These are phyloP conservation scores for Xestia ashworthii DNA, from an alignment of 2,888 invertebrate species.

Conservation along the genomic window DNA sequence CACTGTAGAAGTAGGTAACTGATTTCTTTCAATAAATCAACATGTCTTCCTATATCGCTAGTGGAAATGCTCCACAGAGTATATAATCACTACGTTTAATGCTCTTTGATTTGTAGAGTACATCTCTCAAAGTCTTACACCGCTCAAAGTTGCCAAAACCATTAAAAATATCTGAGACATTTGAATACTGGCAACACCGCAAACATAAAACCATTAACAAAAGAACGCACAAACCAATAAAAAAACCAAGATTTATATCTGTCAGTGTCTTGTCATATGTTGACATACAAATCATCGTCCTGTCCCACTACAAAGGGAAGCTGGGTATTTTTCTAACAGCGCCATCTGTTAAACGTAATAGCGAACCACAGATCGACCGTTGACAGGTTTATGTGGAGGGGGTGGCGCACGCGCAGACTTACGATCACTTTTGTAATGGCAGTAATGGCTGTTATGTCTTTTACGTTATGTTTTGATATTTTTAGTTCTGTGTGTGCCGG, in stretches of 20 bases:
- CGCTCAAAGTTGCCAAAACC: not conserved
- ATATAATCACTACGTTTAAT: no score
- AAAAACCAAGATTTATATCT: conserved; percentile 63
- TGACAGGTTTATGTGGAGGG: conserved; percentile 79
- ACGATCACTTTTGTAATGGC: conserved; percentile 59
- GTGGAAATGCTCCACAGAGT: no score
- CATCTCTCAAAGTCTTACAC: not conserved
- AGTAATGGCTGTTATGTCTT: conserved; percentile 54
- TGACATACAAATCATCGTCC: conserved; percentile 63
- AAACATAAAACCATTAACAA: conserved; percentile 44
- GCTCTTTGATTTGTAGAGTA: not conserved
- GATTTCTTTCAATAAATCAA: not conserved
- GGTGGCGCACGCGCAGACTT: conserved; percentile 64
- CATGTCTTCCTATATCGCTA: not conserved
- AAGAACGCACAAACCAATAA: conserved; percentile 49
- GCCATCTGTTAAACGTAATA: conserved; percentile 69
- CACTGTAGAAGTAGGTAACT: not conserved
- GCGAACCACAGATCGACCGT: conserved; percentile 76
- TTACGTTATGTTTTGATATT: conserved; percentile 36
- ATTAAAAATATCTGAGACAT: not conserved
- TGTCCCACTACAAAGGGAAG: conserved; percentile 62
- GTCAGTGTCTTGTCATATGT: conserved; percentile 63
- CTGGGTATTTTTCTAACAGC: conserved; percentile 64
- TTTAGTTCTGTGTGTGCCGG: conserved; percentile 7
- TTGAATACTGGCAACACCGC: conserved; percentile 16